Conservation (phyloP, 2,797 vertebrate species). For the Xenopus petersii region DNA sequence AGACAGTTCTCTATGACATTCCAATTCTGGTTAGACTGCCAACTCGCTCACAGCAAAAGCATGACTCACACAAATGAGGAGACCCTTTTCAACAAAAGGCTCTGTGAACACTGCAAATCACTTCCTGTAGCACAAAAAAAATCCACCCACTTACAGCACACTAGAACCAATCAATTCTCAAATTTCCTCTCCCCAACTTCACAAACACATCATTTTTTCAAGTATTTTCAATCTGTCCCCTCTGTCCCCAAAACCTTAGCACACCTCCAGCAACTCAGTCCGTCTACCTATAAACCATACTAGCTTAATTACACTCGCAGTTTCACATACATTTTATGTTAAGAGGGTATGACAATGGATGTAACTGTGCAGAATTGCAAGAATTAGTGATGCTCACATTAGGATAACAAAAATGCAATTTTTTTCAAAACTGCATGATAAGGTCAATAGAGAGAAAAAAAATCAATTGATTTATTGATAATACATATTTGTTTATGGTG, state of each 20-base stretch:
- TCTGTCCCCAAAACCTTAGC: not conserved
- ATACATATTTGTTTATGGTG: too few relatives aligned
- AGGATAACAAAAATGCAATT: too few relatives aligned
- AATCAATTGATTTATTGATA: too few relatives aligned
- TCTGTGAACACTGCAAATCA: slow-evolving; percentile 98
- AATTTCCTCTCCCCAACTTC: slow-evolving; percentile 75
- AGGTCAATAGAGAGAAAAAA: too few relatives aligned
- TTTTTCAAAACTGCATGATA: too few relatives aligned
- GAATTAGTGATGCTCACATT: too few relatives aligned
- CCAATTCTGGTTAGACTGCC: slow-evolving; percentile 78
- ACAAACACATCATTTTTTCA: slow-evolving; percentile 73
- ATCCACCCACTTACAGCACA: slow-evolving; percentile 92
- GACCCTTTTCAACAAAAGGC: slow-evolving; percentile 98
- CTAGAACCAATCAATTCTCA: slow-evolving; percentile 91
- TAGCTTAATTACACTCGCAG: too few relatives aligned
- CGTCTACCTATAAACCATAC: too few relatives aligned
- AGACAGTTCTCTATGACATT: slow-evolving; percentile 72
- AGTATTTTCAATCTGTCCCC: slow-evolving; percentile 48
- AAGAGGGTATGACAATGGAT: too few relatives aligned
- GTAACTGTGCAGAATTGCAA: too few relatives aligned
- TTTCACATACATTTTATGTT: too few relatives aligned
- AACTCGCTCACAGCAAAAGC: slow-evolving; percentile 91
- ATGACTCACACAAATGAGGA: slow-evolving; percentile 98
- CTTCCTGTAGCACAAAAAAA: slow-evolving; percentile 88
- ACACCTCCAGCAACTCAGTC: not conserved